Evolutionary conservation across 2,888 invertebrate species (phyloP).

Genomic region (Epicampocera succincta): DNA sequence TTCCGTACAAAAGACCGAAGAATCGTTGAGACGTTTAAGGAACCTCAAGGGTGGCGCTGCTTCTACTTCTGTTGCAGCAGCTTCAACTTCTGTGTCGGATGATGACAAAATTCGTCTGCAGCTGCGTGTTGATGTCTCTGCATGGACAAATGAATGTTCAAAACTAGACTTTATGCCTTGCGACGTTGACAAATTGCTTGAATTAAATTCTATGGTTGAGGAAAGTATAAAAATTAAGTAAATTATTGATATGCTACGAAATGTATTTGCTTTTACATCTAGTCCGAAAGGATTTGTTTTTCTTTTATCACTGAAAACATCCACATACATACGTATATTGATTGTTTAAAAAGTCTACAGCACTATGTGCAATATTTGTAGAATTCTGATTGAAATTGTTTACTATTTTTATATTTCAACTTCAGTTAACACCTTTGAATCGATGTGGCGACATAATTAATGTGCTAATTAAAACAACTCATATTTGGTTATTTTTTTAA

Average conservation of each 20-base stretch:
- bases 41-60: constrained; percentile 86
- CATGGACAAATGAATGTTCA: constrained; percentile 86
- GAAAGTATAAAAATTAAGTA: constrained; percentile 83
- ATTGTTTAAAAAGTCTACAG: too few species aligned
- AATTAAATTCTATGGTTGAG: constrained; percentile 85
- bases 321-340: too few species aligned
- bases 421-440: constrained; percentile 5
- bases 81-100: constrained; percentile 85
- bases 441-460: not conserved
- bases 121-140: constrained; percentile 91
- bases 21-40: constrained; percentile 94
- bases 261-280: too few species aligned
- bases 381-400: not conserved
- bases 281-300: too few species aligned
- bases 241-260: not conserved
- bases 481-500: constrained; percentile 27
- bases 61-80: constrained; percentile 72
- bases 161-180: constrained; percentile 83
- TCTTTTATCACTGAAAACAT: too few species aligned
- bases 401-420: not conserved
- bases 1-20: constrained; percentile 97
- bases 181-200: constrained; percentile 84
- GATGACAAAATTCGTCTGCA: constrained; percentile 97
- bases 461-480: constrained; percentile 36
- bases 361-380: too few species aligned